Evolutionary conservation across 2,113 vertebrate species (phyloP).

Genomic region (Corvus hawaiiensis): DNA sequence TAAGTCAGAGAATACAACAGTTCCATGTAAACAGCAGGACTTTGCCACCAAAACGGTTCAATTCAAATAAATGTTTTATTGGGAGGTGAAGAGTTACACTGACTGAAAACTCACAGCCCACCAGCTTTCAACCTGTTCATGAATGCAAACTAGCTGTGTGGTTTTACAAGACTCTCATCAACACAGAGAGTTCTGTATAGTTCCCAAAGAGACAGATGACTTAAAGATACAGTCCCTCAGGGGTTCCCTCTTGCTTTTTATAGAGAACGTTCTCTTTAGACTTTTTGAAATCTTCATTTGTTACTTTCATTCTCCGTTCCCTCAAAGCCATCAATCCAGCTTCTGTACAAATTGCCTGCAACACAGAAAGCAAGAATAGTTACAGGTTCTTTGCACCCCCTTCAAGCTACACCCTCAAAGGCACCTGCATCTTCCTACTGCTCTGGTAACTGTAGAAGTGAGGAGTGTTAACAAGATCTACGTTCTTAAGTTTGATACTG

Average conservation of each 20-base stretch:
- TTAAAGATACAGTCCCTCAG: conserved; percentile 88
- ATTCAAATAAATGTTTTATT: conserved; percentile 66
- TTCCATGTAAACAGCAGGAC: not conserved
- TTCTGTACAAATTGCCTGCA: conserved; percentile 96
- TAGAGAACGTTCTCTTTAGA: conserved; percentile 98
- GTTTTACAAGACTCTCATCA: not conserved
- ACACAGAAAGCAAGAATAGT: not conserved
- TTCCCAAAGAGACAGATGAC: not conserved
- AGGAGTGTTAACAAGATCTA: not conserved
- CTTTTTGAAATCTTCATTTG: conserved; percentile 99
- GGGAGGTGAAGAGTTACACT: not conserved
- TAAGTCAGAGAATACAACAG: not conserved
- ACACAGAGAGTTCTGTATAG: not conserved
- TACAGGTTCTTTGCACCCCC: not conserved
- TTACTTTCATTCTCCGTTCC: conserved; percentile 97
- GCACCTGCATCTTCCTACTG: not conserved
- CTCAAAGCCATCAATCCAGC: conserved; percentile 94
- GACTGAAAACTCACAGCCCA: not conserved
- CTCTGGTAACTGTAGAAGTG: accelerated
- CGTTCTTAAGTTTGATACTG: not conserved
- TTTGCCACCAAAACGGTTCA: not conserved
- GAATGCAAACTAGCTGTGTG: not conserved
- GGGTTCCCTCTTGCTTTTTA: conserved; percentile 98
- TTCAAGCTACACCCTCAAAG: not conserved
- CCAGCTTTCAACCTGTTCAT: not conserved